Base-by-base conservation (phyloP, 37 sponge, comb jelly and placozoan species). In the Geodia barretti region DNA sequence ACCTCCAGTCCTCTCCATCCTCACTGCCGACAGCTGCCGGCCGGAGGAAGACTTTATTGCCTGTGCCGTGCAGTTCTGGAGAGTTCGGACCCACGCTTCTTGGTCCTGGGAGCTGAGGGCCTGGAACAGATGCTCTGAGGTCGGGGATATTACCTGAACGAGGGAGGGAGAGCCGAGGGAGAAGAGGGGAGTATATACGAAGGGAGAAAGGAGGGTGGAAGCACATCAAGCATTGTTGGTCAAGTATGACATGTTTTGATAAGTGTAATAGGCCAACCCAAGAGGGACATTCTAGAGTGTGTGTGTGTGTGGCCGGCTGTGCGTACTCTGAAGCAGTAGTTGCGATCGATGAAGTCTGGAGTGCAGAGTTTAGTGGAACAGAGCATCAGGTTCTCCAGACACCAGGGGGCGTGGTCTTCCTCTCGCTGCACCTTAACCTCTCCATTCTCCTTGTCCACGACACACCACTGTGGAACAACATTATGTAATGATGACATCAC, bases 241-340 rank as follows among this genome's bases (percentile, higher is more conserved):
- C 11, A 47, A 47, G 14, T 7, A 47, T 17, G 7, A 14, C 11
- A 47, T 47, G 54, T 47, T 47, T 17, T 47, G 54, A 47, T 47
- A 47, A 47, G 7, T 47, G 54, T 47, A 21, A 20, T 59, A 59
- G 14, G 60, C 20, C 19, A 21, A 59, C 20, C 19, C 20, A 23
- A 68, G 35, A 24, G 35, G n/a, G n/a, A n/a, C n/a, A n/a, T n/a
- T n/a, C n/a, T n/a, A n/a, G n/a, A n/a, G 60, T 59, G 20, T 65
- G 66, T 65, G 66, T 65, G 66, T 65, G 66, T 65, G 31, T 65
- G 66, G 7, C 7, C 19, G 66, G 7, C 23, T 65, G 66, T 65
- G 31, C 19, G 31, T 40, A 90, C 96, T 61, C 89, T 77, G 74
- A 95, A 88, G 60, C 96, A 95, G 73, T 39, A 81, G 91, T 95